Evolutionary conservation across 2,113 vertebrate genomes (phyloP), one percentile per base, ranked within the genome.

Genomic region (Takifugu flavidus): DNA sequence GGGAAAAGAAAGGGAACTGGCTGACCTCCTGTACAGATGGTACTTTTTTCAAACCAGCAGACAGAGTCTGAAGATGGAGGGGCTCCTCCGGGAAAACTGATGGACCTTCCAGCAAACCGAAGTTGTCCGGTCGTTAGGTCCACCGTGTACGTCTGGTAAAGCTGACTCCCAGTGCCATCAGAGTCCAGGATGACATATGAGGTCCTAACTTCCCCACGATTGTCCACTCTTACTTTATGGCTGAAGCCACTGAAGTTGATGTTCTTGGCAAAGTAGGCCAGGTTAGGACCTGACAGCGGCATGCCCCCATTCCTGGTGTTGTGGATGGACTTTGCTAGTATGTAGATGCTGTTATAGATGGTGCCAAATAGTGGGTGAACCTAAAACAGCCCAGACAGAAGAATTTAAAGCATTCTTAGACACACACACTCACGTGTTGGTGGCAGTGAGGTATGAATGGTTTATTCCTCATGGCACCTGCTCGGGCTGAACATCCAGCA

Each of bases 291-390:
- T 0, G 89, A 89, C 43, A 90, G 15, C 26, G 27, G 65, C 42
- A 66, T 56, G 13, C 91, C 90, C 2, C 74, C 86, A 73, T 54
- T 91, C 54, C 72, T 79, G 43, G 90, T 81, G 8, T 53, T 90
- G 82, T 92, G 83, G 61, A 96, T 87, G 57, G 93, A 88, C 39
- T 91, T 90, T 25, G 92, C 93, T 82, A 96, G 34, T 55, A 96
- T 87, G 74, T 96, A 93, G 59, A 96, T 65, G 13, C 93, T 87
- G 57, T 96, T 94, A 57, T 95, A 98, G 83, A 98, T 94, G 44
- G 95, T 96, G 51, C 95, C 95, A 86, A 96, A 98, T 12, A 96
- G 89, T 0, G 93, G 95, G 51, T 92, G 93, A 44, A 95, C 92
- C 95, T 98, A 71, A 39, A 39, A 6, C 34, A 39, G 34, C 11